Percentiles rank a stretch among this genome's conserved stretches.
These are phyloP conservation scores for Eubucco bourcierii DNA, from an alignment of 2,113 vertebrate species.

Conservation along the genomic window DNA sequence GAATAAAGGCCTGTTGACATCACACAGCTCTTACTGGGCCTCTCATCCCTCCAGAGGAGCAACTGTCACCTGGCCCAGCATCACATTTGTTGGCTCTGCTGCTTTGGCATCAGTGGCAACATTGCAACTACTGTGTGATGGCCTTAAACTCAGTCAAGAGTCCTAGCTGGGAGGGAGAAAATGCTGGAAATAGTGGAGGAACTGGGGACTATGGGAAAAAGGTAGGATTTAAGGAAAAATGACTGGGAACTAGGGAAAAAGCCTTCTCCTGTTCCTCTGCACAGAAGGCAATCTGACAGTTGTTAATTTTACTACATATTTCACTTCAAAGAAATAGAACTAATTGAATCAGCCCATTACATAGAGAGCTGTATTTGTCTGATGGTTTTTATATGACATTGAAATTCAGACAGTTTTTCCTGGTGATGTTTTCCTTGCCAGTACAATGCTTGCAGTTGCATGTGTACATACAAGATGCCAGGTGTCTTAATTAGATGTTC, in stretches of 20 bases:
- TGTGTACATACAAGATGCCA: neutral
- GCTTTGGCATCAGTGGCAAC: neutral
- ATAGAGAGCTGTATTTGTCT: neutral
- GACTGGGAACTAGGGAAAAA: neutral
- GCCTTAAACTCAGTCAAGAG: neutral
- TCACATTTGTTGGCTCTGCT: rapidly evolving
- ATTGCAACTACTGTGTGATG: neutral
- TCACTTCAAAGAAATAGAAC: neutral
- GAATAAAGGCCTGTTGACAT: neutral
- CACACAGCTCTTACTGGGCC: neutral
- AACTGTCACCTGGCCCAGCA: neutral
- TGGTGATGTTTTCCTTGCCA: neutral
- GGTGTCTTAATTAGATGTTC: neutral
- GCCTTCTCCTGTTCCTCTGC: neutral
- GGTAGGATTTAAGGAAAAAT: neutral
- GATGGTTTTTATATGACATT: neutral
- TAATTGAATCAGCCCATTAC: neutral
- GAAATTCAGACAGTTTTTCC: constrained; percentile 4
- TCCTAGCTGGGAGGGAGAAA: neutral
- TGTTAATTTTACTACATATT: neutral
- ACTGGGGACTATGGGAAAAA: neutral
- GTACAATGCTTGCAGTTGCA: neutral
- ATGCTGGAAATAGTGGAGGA: neutral
- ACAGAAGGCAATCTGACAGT: neutral
- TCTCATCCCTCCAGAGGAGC: neutral